Conservation (phyloP, 2,113 vertebrate species). For the Pelobates fuscus region DNA sequence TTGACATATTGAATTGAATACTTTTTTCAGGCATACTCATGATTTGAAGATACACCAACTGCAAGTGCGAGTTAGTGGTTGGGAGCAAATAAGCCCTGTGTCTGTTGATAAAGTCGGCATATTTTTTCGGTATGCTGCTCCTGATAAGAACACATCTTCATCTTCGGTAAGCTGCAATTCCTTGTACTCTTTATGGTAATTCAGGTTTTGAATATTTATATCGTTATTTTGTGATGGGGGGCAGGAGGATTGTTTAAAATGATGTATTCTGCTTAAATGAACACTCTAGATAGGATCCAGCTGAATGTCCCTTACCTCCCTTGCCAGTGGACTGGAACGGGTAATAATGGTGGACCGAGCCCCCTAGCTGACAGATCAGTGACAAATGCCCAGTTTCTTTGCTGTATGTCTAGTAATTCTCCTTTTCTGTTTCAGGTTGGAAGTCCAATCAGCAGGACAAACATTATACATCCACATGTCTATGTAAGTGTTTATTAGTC, state of each 20-base stretch:
- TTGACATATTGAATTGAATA: no score
- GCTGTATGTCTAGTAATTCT: no score
- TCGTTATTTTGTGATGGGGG: no score
- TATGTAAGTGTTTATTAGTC: constrained; percentile 85
- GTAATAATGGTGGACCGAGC: no score
- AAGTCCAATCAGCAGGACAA: constrained; percentile 92
- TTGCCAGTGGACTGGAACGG: no score
- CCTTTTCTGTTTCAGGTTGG: constrained; percentile 80
- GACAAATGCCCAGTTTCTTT: no score
- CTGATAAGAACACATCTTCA: constrained; percentile 88
- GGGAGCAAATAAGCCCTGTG: constrained; percentile 95
- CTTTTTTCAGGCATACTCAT: constrained; percentile 83
- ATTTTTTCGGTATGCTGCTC: constrained; percentile 94
- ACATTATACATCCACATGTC: constrained; percentile 97
- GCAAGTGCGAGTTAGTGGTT: constrained; percentile 91
- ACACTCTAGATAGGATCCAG: no score
- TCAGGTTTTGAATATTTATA: no score
- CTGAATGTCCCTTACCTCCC: no score
- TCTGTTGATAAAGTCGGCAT: constrained; percentile 97
- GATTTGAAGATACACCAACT: constrained; percentile 93
- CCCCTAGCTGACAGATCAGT: no score
- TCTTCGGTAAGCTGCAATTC: constrained; percentile 77
- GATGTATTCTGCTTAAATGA: no score
- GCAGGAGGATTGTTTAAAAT: no score
- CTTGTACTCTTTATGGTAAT: background rate